These are phyloP conservation scores for Caligus rogercresseyi DNA, from an alignment of 1,140 invertebrate genomes.

Conservation along the genomic window DNA sequence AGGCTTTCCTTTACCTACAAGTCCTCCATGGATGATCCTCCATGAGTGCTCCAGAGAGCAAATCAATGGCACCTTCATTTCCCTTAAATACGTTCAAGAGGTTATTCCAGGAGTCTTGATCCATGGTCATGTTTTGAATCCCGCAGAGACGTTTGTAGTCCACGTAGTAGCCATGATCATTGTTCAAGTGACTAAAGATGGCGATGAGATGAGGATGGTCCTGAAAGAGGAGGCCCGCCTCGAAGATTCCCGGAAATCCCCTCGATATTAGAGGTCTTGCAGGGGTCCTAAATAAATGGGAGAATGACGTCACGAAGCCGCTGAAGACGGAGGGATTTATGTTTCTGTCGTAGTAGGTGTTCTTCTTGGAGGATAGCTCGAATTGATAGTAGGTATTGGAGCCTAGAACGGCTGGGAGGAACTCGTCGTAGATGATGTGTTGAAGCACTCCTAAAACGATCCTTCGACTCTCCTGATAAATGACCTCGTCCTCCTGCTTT, in stretches of 20 bases:
- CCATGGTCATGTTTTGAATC: background rate
- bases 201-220: background rate
- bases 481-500: conserved; percentile 27
- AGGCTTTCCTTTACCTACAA: no score
- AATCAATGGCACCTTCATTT: background rate
- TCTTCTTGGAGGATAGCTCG: background rate
- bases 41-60: background rate
- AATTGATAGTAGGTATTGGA: background rate
- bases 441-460: conserved; percentile 34
- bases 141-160: background rate
- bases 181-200: background rate
- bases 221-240: background rate
- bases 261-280: background rate
- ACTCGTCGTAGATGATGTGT: conserved; percentile 36
- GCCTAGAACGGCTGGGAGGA: conserved; percentile 35
- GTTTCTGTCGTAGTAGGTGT: background rate
- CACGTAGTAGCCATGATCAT: background rate
- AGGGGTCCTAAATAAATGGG: background rate
- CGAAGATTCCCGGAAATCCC: no score
- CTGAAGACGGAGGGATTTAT: background rate
- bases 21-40: background rate
- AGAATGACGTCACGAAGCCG: background rate
- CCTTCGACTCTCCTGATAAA: conserved; percentile 35
- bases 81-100: background rate
- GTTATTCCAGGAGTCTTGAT: background rate